phyloP scores from a whole-genome alignment of 2,113 vertebrate species.

The Oxygymnocypris stewartii region DNA sequence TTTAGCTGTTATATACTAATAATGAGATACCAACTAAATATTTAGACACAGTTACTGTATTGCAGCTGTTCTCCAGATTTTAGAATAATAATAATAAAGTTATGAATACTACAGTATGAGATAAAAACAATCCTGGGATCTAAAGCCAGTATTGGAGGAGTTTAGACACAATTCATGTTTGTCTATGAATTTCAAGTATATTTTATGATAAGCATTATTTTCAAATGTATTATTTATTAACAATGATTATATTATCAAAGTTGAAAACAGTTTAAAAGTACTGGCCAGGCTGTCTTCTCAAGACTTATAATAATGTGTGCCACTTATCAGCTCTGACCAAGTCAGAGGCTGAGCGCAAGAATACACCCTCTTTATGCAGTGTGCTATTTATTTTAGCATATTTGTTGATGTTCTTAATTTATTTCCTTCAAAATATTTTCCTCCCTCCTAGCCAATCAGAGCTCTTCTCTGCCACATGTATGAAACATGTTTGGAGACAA shows the following conservation, averaged over 20 bases:
- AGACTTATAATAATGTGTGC: not conserved
- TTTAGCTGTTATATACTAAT: no score
- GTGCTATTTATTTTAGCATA: not conserved
- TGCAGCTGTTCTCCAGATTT: no score
- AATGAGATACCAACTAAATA: no score
- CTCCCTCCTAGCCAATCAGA: slow-evolving; percentile 3
- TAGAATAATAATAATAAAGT: no score
- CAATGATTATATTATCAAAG: no score
- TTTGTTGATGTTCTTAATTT: not conserved
- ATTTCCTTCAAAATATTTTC: slow-evolving; percentile 9
- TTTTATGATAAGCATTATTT: not conserved
- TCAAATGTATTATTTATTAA: no score
- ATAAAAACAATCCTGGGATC: no score
- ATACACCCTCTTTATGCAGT: not conserved
- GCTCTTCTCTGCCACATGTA: not conserved
- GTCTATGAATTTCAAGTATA: not conserved
- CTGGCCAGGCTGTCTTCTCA: not conserved
- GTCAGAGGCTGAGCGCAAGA: not conserved
- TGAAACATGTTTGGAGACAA: slow-evolving; percentile 44
- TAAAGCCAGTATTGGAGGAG: no score
- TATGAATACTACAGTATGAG: no score
- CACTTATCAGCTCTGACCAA: not conserved
- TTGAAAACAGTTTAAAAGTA: not conserved
- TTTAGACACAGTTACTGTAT: no score
- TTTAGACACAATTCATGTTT: not conserved